A percentile compares a stretch with the other conserved stretches of the same genome.
Conservation (phyloP, 2,888 invertebrate genomes). For the Sphaerophoria taeniata region DNA sequence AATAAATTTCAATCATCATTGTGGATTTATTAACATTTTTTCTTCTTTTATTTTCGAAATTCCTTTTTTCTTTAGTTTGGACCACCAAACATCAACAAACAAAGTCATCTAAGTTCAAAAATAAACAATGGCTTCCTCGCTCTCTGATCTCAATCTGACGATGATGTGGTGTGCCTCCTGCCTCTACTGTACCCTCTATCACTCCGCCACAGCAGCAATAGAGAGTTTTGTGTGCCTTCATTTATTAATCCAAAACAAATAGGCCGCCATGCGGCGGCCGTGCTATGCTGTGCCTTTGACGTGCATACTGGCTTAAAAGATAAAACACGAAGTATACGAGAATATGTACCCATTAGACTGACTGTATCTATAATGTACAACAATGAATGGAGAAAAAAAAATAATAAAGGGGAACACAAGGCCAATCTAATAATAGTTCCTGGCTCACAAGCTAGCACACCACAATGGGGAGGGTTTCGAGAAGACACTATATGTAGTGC, state of each 20-base stretch:
- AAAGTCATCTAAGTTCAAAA: slow-evolving; percentile 65
- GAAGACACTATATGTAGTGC: slow-evolving; percentile 16
- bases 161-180: slow-evolving; percentile 8
- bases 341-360: neutral
- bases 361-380: too few species aligned
- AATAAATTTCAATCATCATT: slow-evolving; percentile 62
- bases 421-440: slow-evolving; percentile 74
- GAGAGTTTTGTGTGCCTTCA: slow-evolving; percentile 26
- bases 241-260: slow-evolving; percentile 65
- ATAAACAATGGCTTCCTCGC: slow-evolving; percentile 58
- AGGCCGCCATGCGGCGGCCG: slow-evolving; percentile 23
- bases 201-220: too few species aligned
- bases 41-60: too few species aligned
- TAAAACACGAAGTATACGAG: slow-evolving; percentile 41
- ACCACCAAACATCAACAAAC: slow-evolving; percentile 67
- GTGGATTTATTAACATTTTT: slow-evolving; percentile 65
- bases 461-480: slow-evolving; percentile 63
- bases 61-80: neutral
- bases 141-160: slow-evolving; percentile 5
- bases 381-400: neutral
- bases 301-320: slow-evolving; percentile 32
- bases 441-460: slow-evolving; percentile 21
- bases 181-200: neutral
- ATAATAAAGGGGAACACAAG: slow-evolving; percentile 70
- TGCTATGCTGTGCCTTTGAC: neutral